Conservation (phyloP, 2,797 vertebrate genomes). For the Zonotrichia albicollis region DNA sequence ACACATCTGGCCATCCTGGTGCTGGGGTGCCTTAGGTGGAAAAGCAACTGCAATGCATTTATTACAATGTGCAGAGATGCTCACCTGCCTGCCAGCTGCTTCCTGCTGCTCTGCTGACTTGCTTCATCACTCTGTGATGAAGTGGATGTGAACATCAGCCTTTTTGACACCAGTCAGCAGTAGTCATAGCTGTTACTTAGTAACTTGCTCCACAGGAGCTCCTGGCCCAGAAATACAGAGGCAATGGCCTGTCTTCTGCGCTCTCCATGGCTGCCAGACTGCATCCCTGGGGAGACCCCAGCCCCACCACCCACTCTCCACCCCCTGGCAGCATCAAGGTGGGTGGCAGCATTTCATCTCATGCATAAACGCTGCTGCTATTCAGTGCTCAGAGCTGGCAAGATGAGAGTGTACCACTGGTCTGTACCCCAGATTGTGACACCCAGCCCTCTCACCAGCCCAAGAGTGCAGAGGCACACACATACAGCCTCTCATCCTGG, state of each 20-base stretch:
- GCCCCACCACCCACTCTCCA: background rate
- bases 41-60: background rate
- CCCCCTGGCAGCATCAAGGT: background rate
- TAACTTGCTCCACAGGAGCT: background rate
- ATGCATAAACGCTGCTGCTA: background rate
- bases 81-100: conserved; percentile 33
- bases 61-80: background rate
- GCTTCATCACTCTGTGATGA: background rate
- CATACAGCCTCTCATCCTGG: background rate
- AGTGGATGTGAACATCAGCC: background rate
- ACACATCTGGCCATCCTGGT: background rate
- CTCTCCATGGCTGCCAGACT: background rate
- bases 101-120: background rate
- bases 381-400: background rate
- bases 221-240: conserved; percentile 17
- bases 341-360: background rate
- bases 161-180: background rate
- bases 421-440: rapidly evolving
- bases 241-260: background rate
- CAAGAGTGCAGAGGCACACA: background rate
- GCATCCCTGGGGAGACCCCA: background rate
- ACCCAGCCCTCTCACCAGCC: background rate
- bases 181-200: conserved; percentile 23
- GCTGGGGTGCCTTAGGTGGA: background rate
- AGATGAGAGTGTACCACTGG: background rate